Conservation (phyloP, 2,888 invertebrate genomes). For the Caenorhabditis japonica region DNA sequence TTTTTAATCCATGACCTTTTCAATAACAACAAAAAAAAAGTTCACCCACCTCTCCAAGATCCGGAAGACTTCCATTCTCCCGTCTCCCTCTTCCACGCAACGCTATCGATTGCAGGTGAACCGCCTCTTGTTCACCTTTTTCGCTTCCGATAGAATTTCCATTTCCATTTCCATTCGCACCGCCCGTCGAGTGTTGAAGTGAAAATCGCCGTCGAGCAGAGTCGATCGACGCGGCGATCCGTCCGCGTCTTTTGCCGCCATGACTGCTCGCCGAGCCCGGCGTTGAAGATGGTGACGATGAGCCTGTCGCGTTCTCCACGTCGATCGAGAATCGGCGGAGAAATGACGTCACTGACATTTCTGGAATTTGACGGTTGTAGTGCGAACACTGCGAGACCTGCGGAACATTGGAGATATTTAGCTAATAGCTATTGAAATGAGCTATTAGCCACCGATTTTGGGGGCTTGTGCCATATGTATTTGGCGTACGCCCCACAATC, state of each 20-base stretch:
- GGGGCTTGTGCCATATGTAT: too few species aligned
- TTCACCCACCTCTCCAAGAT: conserved; percentile 38
- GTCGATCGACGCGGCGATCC: conserved; percentile 53
- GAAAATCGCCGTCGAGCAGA: conserved; percentile 64
- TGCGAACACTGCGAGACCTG: too few species aligned
- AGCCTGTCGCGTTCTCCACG: conserved; percentile 32
- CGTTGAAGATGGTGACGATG: conserved; percentile 44
- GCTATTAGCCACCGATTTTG: too few species aligned
- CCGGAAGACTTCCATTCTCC: conserved; percentile 51
- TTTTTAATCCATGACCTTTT: too few species aligned
- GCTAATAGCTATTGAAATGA: too few species aligned
- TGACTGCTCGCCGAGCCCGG: conserved; percentile 35
- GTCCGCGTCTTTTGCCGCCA: conserved; percentile 27
- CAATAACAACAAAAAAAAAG: too few species aligned
- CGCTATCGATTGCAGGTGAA: conserved; percentile 45
- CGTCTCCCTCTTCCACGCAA: conserved; percentile 24
- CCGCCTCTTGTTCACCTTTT: conserved; percentile 24
- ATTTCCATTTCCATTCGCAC: too few species aligned
- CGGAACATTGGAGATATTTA: too few species aligned
- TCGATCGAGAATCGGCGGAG: conserved; percentile 63
- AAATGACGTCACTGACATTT: conserved; percentile 62
- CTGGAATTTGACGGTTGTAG: background rate
- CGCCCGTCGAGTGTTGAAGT: conserved; percentile 50
- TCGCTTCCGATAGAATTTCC: too few species aligned
- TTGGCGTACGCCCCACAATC: too few species aligned